Conservation (phyloP, 1,140 invertebrate genomes). For the Bombus waltoni region DNA sequence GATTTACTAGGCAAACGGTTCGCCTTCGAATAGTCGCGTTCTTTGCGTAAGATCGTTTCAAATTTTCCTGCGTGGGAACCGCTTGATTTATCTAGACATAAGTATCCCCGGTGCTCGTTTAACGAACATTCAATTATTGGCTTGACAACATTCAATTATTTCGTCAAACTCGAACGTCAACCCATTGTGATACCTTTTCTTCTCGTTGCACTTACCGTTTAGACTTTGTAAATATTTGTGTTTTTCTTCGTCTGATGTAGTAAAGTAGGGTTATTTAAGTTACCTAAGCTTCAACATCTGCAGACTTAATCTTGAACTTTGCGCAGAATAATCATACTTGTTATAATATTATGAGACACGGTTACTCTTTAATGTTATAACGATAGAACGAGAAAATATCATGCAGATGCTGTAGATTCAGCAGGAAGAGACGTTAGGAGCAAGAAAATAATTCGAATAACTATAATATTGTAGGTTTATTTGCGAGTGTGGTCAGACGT, state of each 20-base stretch:
- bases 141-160: constrained; percentile 37
- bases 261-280: no score
- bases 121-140: constrained; percentile 3
- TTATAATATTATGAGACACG: no score
- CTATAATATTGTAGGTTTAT: no score
- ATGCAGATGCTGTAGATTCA: no score
- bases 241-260: background rate
- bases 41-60: constrained; percentile 32
- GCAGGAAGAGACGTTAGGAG: no score
- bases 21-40: constrained; percentile 36
- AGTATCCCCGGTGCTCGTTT: background rate
- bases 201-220: background rate
- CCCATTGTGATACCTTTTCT: background rate
- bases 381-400: no score
- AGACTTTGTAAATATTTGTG: background rate
- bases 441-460: no score
- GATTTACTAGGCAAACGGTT: constrained; percentile 49
- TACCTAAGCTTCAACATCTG: no score
- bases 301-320: no score
- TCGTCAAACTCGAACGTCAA: constrained; percentile 20
- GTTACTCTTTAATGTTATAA: no score
- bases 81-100: constrained; percentile 19
- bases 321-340: no score
- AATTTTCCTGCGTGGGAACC: constrained; percentile 40
- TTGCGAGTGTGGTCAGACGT: no score